Evolutionary conservation across 2,113 vertebrate genomes (phyloP).

Genomic region (Onychostoma macrolepis): DNA sequence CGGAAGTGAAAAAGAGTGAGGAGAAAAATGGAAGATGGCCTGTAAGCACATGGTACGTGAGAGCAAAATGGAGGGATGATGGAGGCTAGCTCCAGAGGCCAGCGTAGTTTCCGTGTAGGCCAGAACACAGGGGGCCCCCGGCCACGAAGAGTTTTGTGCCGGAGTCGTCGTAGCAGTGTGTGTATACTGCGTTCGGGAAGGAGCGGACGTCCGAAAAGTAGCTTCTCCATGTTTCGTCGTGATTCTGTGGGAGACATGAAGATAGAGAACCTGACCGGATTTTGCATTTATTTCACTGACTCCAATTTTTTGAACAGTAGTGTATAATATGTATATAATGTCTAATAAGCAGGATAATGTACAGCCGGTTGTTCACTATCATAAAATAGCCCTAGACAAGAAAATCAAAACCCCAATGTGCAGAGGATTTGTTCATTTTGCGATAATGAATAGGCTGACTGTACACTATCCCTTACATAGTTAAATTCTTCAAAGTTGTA

Average conservation of each 20-base stretch:
- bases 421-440: not conserved
- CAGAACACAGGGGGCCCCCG: slow-evolving; percentile 95
- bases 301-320: not conserved
- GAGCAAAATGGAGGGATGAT: slow-evolving; percentile 35
- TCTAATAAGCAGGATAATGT: not conserved
- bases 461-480: not conserved
- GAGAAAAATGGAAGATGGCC: slow-evolving; percentile 5
- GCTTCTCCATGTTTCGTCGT: slow-evolving; percentile 98
- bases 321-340: not conserved
- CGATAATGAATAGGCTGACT: not conserved
- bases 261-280: not conserved
- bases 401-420: not conserved
- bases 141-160: slow-evolving; percentile 98
- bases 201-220: slow-evolving; percentile 97
- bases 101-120: slow-evolving; percentile 97
- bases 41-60: not conserved
- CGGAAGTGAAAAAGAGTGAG: not conserved
- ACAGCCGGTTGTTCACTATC: not conserved
- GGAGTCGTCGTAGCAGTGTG: slow-evolving; percentile 97
- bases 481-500: not conserved
- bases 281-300: not conserved
- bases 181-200: slow-evolving; percentile 98
- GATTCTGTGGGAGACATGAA: slow-evolving; percentile 79
- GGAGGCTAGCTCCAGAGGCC: slow-evolving; percentile 92
- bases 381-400: not conserved